Percentiles rank a stretch among this genome's conserved stretches.
These are phyloP conservation scores for Trissolcus basalis DNA, from an alignment of 1,140 invertebrate genomes.

Conservation along the genomic window DNA sequence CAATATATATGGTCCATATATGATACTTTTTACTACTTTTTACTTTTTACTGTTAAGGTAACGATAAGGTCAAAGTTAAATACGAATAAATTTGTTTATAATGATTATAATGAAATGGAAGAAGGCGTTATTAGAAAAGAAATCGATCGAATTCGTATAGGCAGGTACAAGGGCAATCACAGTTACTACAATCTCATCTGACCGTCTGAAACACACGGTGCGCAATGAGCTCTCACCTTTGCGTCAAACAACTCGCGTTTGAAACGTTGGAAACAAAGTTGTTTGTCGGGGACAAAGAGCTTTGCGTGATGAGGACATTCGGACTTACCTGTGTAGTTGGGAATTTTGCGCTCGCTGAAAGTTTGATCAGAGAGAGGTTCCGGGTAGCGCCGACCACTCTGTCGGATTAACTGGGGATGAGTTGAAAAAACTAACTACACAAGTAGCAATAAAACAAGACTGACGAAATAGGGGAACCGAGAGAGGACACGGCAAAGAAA, in stretches of 20 bases:
- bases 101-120: no score
- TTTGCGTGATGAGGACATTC: conserved; percentile 49
- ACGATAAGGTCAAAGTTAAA: no score
- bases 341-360: conserved; percentile 49
- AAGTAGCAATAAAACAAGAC: conserved; percentile 45
- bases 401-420: conserved; percentile 47
- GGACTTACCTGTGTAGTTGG: conserved; percentile 47
- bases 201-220: not conserved
- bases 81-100: no score
- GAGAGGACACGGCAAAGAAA: conserved; percentile 18
- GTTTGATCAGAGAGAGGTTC: conserved; percentile 54
- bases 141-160: no score
- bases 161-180: no score
- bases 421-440: conserved; percentile 43
- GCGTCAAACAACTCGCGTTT: conserved; percentile 23
- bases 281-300: conserved; percentile 45
- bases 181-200: no score
- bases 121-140: no score
- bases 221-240: conserved; percentile 17
- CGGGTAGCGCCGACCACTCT: conserved; percentile 46
- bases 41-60: no score
- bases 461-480: conserved; percentile 3
- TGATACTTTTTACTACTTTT: no score
- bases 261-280: conserved; percentile 45
- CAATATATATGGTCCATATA: no score